Evolutionary conservation across 2,113 vertebrate genomes (phyloP), one percentile per base, ranked within the genome.

Genomic region (Lophius piscatorius): DNA sequence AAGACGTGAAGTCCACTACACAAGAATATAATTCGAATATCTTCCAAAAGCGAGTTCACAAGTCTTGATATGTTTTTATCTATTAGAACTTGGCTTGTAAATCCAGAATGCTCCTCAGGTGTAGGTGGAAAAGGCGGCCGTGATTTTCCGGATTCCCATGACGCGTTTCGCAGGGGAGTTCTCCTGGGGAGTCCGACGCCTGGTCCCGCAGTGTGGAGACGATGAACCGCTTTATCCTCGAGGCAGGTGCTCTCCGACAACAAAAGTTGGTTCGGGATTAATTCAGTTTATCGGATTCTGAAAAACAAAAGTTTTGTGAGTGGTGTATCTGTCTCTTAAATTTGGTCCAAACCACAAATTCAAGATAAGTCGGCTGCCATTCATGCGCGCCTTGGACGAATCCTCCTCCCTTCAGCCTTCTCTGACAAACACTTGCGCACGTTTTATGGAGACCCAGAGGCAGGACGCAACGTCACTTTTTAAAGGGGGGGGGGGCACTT

Each of bases 381-480:
- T 18, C 34, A 23, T 24, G 45, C 58, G 71, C 61, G 65, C 59
- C 56, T 50, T 36, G 49, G 49, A 74, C 60, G 65, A 35, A 13
- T 24, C 50, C 61, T 57, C 72, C 66, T 76, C 67, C 55, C 55
- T 61, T 14, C 72, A 47, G 56, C 45, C 66, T 70, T 39, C 46
- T 72, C 62, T n/a, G 67, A 14, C 38, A 56, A 57, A 58, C 78
- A 56, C 57, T 73, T 50, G 20, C 57, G 47, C 55, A 42, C 63
- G 68, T 74, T 92, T 92, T 89, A 89, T 90, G 83, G 76, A 76
- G 69, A 64, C 65, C 67, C 72, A 18, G 62, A 69, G 82, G 67
- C 80, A 88, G 88, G 80, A 84, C 67, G 78, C 76, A 63, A 91
- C 91, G 92, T 90, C 90, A 92, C 84, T 72, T 52, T 51, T 59